Conservation (phyloP, 2,888 invertebrate species). For the Chelonus formosanus region DNA sequence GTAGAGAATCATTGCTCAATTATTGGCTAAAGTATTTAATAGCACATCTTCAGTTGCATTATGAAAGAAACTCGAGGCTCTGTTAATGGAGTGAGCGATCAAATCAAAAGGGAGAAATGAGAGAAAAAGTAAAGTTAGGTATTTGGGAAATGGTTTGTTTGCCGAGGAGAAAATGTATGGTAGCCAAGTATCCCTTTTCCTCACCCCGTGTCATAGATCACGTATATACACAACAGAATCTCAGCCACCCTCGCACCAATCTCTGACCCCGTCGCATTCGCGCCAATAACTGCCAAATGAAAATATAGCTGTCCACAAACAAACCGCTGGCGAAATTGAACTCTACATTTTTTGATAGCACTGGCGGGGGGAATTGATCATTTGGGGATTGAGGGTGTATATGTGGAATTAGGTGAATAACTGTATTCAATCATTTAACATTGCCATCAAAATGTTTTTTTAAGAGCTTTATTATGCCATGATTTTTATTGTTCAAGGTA, state of each 20-base stretch:
- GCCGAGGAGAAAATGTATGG: constrained; percentile 41
- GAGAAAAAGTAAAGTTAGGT: constrained; percentile 20
- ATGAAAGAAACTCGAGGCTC: constrained; percentile 58
- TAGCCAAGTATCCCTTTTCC: not conserved
- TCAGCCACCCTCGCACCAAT: constrained; percentile 26
- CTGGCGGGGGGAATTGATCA: constrained; percentile 8
- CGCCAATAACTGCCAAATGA: constrained; percentile 65
- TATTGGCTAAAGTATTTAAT: constrained; percentile 8
- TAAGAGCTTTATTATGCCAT: not conserved
- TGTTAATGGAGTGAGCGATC: constrained; percentile 61
- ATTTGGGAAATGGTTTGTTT: constrained; percentile 49
- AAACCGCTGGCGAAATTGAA: constrained; percentile 45
- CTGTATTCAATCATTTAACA: constrained; percentile 1
- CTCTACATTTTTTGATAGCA: constrained; percentile 1
- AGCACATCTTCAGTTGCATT: constrained; percentile 23
- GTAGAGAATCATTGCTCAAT: constrained; percentile 3
- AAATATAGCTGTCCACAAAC: constrained; percentile 65
- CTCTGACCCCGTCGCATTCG: constrained; percentile 45
- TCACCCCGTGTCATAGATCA: not conserved
- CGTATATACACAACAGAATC: constrained; percentile 32
- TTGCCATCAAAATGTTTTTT: constrained; percentile 18
- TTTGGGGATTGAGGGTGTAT: constrained; percentile 6
- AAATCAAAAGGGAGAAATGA: constrained; percentile 49
- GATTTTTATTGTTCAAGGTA: no score
- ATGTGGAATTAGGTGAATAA: constrained; percentile 9